Evolutionary conservation across 2,888 invertebrate genomes (phyloP), one percentile per base, ranked within the genome.

Genomic region (Ennomos quercinarius): DNA sequence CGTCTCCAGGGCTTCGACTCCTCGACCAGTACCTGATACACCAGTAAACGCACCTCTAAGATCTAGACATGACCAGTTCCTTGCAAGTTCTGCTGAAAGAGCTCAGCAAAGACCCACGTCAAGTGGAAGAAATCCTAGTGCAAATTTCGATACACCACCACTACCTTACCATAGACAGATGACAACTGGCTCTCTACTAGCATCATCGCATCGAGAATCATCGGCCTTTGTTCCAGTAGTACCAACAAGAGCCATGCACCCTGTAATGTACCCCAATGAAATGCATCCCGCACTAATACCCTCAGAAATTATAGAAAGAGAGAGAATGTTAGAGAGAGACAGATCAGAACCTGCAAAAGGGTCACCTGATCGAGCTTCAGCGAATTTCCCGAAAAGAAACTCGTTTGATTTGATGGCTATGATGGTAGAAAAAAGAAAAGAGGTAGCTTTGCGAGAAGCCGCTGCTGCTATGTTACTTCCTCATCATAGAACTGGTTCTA

Each of bases 221-320:
- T 97, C 97, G 10, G 97, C 97, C 1, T 97, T 97, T 84, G 97
- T 97, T 51, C 97, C 97, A 37, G 97, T 97, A 52, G 95, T 97
- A 57, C 97, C 97, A 10, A 95, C 96, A 43, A 93, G 97, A 73
- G 94, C 94, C 57, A 93, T 97, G 74, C 96, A 96, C 66, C 94
- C 96, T 34, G 95, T 95, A 13, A 93, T 96, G 36, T 96, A 96
- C 74, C 94, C 95, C 0, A 94, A 95, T 46, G 95, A 95, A 72
- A 94, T 95, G 83, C 95, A 95, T 73, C 95, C 96, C 38, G 93
- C 94, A 10, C 75, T 96, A 34, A 93, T 95, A 67, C 93, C 93
- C 4, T 86, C 94, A 10, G 95, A 95, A 77, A 93, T 93, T 50
- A 90, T 94, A 47, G 93, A 93, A 68, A 81, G 94, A 68, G 94